These are phyloP conservation scores for Aphelocoma coerulescens DNA, from an alignment of 2,113 vertebrate genomes.

Conservation along the genomic window DNA sequence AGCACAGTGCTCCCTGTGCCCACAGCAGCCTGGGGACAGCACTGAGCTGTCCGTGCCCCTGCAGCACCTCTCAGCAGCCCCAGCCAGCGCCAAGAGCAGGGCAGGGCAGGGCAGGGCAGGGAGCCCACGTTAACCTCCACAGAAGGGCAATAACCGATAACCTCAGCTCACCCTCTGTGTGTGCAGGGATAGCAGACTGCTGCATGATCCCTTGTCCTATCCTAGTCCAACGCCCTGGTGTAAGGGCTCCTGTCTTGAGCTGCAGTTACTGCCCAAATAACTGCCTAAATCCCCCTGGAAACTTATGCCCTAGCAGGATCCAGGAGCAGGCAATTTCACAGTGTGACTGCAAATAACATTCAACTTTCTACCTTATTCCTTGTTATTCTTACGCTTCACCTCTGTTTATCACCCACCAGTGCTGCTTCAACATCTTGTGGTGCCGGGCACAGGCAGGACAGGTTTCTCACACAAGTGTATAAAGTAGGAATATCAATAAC, in stretches of 20 bases:
- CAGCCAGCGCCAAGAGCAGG: neutral
- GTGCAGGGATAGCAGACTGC: neutral
- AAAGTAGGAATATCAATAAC: neutral
- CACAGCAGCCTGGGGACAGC: neutral
- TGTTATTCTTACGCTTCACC: neutral
- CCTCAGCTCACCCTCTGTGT: neutral
- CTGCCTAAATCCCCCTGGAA: neutral
- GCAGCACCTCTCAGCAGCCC: neutral
- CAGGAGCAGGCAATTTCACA: neutral
- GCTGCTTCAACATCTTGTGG: neutral
- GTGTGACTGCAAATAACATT: neutral
- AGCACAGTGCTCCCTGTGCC: neutral
- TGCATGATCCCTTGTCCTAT: neutral
- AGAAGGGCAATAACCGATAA: neutral
- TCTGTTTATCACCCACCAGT: neutral
- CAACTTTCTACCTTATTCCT: neutral
- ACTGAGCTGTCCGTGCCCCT: neutral
- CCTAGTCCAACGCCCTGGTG: neutral
- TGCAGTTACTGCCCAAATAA: neutral
- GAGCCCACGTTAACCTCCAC: neutral
- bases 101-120: accelerated
- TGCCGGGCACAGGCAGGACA: neutral
- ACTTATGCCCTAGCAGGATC: neutral
- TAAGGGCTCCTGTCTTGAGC: neutral
- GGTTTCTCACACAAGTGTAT: neutral